phyloP scores from a whole-genome alignment of 92 coral and sea anemone genomes.

The Porites evermanni region DNA sequence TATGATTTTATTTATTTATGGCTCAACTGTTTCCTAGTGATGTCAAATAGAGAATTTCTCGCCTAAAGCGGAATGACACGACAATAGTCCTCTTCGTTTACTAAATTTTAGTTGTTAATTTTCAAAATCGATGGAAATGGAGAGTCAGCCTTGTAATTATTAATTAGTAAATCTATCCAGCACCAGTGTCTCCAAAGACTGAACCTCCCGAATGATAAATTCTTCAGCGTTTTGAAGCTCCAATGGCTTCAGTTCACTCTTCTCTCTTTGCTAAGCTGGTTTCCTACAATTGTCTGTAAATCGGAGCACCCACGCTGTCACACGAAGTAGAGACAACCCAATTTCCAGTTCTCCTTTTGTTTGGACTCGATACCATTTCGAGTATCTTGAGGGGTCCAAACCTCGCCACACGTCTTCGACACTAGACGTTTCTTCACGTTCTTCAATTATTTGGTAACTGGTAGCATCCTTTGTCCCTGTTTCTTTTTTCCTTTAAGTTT shows the following conservation, averaged over 20 bases:
- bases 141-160: too few relatives aligned
- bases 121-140: too few relatives aligned
- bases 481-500: slow-evolving; percentile 15
- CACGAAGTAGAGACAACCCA: slow-evolving; percentile 23
- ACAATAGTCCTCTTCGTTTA: too few relatives aligned
- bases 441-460: slow-evolving; percentile 1
- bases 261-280: not conserved
- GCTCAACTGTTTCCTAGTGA: too few relatives aligned
- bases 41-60: too few relatives aligned
- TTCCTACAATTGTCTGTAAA: too few relatives aligned
- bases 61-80: too few relatives aligned
- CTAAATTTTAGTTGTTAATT: too few relatives aligned
- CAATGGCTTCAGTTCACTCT: not conserved
- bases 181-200: slow-evolving; percentile 34
- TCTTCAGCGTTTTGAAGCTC: slow-evolving; percentile 65
- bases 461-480: slow-evolving; percentile 10
- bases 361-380: slow-evolving; percentile 70
- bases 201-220: slow-evolving; percentile 53
- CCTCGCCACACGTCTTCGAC: slow-evolving; percentile 39
- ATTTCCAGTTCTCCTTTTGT: slow-evolving; percentile 47
- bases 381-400: slow-evolving; percentile 59
- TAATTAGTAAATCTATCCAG: too few relatives aligned
- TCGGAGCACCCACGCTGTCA: slow-evolving; percentile 58
- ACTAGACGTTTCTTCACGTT: slow-evolving; percentile 24
- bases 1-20: too few relatives aligned